A percentile compares a stretch with the other conserved stretches of the same genome.
Conservation (phyloP, 2,113 vertebrate genomes). For the Erpornis zantholeuca region DNA sequence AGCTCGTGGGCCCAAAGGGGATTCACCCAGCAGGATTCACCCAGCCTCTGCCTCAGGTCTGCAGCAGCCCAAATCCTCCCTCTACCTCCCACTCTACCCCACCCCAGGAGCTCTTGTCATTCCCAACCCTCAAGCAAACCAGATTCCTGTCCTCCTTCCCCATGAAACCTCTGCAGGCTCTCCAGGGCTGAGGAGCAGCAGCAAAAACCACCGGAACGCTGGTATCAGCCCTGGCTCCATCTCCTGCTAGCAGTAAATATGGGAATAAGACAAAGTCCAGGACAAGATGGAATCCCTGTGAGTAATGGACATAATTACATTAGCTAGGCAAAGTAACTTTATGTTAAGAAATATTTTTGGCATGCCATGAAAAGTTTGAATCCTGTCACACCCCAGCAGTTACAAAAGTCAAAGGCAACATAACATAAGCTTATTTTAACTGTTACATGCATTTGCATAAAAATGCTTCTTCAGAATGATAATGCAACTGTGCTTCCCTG, state of each 20-base stretch:
- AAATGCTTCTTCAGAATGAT: constrained; percentile 51
- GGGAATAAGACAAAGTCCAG: constrained; percentile 34
- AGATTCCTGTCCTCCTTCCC: not conserved
- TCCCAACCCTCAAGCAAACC: not conserved
- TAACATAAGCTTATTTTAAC: constrained; percentile 45
- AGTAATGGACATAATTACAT: constrained; percentile 70
- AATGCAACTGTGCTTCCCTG: constrained; percentile 30
- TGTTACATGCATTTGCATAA: constrained; percentile 61
- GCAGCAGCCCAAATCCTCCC: not conserved
- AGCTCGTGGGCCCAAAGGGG: rapidly evolving
- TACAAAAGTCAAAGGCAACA: constrained; percentile 53
- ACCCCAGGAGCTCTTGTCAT: not conserved
- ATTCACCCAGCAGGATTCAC: not conserved
- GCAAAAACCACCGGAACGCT: not conserved
- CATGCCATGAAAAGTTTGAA: constrained; percentile 64
- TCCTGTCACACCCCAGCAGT: constrained; percentile 63
- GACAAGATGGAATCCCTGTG: constrained; percentile 57
- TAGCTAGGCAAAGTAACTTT: constrained; percentile 67
- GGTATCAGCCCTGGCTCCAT: not conserved
- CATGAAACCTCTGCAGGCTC: not conserved
- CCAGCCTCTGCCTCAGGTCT: not conserved
- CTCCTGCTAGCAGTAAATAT: not conserved
- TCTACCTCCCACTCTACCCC: not conserved
- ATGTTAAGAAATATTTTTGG: constrained; percentile 62
- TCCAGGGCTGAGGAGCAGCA: not conserved